Evolutionary conservation across 2,888 invertebrate species (phyloP), one percentile per base, ranked within the genome.

Genomic region (Prionchulus punctatus): DNA sequence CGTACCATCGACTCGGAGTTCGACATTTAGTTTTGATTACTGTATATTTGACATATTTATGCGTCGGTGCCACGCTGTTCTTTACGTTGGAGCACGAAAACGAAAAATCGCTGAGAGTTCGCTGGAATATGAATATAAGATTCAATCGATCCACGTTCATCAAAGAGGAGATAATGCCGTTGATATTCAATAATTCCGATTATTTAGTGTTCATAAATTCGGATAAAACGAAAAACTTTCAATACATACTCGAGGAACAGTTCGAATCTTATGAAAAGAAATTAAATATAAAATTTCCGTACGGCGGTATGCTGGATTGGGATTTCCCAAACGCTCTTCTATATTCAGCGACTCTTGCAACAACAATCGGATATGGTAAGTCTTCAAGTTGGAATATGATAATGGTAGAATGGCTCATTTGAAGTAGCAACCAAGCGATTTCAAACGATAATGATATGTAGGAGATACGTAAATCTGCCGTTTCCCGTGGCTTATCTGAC

Each of bases 81-180:
- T 57, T 42, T 27, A 23, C 42, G 27, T 23, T 57, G 7, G 57
- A 57, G 42, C 64, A 71, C 70, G 72, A 36, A 3, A 49, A 49
- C 23, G 28, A 28, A 12, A 45, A 45, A 45, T 45, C 15, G 15
- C 7, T 23, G n/a, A 45, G 23, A 21, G 7, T 45, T 12, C n/a
- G 4, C n/a, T 21, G 23, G 23, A 12, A 45, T 21, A 23, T 23
- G 7, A 12, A 7, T 21, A 28, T 49, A 30, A 23, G 12, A 26
- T 15, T 7, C 12, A 30, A 49, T 26, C 7, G 50, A 49, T 12
- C 28, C 12, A 12, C 50, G 15, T 49, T 49, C 21, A 28, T 49
- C 21, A 12, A 21, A 28, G 12, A 26, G 4, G 12, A 49, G 3
- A 28, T 49, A 3, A n/a, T 49, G 23, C 30, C 50, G 4, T 49